phyloP scores from a whole-genome alignment of 2,888 invertebrate species.

The Aproaerema taeniolella region DNA sequence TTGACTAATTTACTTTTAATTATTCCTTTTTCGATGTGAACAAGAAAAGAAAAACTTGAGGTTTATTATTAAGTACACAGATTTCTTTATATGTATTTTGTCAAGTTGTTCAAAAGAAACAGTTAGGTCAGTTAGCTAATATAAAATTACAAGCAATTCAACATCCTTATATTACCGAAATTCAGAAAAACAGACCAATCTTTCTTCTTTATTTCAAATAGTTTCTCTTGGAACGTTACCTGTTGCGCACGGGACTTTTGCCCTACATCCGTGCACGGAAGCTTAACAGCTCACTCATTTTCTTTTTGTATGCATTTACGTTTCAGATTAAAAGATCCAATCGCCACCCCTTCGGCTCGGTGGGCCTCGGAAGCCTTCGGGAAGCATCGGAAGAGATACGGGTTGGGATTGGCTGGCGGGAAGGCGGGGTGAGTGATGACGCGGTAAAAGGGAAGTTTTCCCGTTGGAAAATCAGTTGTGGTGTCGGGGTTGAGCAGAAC shows the following conservation, averaged over 20 bases:
- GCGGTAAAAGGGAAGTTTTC: slow-evolving; percentile 72
- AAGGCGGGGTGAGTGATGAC: slow-evolving; percentile 68
- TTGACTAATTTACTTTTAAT: too few relatives aligned
- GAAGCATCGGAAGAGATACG: slow-evolving; percentile 37
- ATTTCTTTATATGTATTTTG: not conserved
- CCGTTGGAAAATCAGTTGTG: slow-evolving; percentile 68
- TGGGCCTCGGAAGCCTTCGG: slow-evolving; percentile 47
- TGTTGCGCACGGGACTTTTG: slow-evolving; percentile 48
- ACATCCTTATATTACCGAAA: too few relatives aligned
- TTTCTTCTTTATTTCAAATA: too few relatives aligned
- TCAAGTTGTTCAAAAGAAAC: not conserved
- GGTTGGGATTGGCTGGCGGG: slow-evolving; percentile 48
- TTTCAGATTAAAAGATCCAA: slow-evolving; percentile 76
- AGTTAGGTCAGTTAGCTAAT: not conserved
- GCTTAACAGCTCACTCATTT: slow-evolving; percentile 55
- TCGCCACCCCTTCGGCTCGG: slow-evolving; percentile 62
- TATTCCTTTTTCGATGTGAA: too few relatives aligned
- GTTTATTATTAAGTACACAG: not conserved
- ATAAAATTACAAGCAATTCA: not conserved
- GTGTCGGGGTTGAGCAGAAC: slow-evolving; percentile 55
- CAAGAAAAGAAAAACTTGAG: too few relatives aligned
- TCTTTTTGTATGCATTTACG: slow-evolving; percentile 74
- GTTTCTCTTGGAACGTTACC: slow-evolving; percentile 55
- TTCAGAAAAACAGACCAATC: too few relatives aligned
- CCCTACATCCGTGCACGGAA: slow-evolving; percentile 49